These are phyloP conservation scores for Lemur catta DNA, from an alignment of 2,797 vertebrate species.

Conservation along the genomic window DNA sequence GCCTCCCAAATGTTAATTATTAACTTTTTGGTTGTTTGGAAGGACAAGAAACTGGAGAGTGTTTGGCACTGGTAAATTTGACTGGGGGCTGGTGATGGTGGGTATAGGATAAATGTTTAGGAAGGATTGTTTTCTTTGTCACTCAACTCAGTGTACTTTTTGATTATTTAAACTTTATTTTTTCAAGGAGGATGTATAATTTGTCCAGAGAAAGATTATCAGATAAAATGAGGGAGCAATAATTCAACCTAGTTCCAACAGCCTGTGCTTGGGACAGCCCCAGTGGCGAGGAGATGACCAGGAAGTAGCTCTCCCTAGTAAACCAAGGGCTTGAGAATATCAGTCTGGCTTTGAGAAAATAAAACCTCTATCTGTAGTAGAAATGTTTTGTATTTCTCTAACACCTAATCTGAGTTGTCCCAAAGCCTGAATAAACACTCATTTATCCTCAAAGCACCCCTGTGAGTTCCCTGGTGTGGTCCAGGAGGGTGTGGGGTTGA, in stretches of 20 bases:
- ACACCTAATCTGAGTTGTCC: constrained; percentile 55
- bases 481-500: constrained; percentile 56
- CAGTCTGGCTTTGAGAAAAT: neutral
- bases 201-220: neutral
- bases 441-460: constrained; percentile 57
- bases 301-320: neutral
- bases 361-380: neutral
- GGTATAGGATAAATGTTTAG: neutral
- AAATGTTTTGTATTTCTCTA: constrained; percentile 66
- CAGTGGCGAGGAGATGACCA: neutral
- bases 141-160: neutral
- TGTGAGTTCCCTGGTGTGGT: constrained; percentile 48
- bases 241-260: neutral
- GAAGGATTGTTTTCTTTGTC: neutral
- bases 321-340: neutral
- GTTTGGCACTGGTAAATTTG: neutral
- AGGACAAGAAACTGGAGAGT: neutral
- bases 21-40: neutral
- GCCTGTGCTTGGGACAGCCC: neutral
- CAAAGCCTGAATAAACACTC: constrained; percentile 40
- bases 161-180: constrained; percentile 2
- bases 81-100: neutral
- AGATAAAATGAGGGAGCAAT: neutral
- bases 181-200: neutral
- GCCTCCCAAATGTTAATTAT: neutral